Percentiles rank a stretch among this genome's conserved stretches.
Evolutionary conservation across 2,113 vertebrate species (phyloP).

Genomic region (Petrocephalus zakoni): DNA sequence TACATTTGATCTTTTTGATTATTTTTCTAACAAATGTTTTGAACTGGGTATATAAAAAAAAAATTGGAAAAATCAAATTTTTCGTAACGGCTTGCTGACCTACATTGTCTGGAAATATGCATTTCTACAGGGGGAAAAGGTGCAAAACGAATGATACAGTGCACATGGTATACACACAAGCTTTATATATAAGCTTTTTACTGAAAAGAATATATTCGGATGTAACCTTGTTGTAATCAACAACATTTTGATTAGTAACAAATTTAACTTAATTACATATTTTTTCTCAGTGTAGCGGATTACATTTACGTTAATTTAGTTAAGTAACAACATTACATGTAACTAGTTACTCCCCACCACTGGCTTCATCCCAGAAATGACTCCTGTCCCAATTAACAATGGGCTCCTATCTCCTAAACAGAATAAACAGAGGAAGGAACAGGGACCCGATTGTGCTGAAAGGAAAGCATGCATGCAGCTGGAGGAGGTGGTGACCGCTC

Average conservation of each 20-base stretch:
- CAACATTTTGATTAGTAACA: not conserved
- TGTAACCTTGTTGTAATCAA: not conserved
- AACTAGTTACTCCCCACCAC: not conserved
- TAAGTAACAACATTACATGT: not conserved
- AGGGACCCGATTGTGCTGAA: not conserved
- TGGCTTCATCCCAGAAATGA: too few relatives aligned
- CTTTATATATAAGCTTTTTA: not conserved
- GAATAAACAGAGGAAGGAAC: not conserved
- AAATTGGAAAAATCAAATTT: not conserved
- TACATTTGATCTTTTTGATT: not conserved
- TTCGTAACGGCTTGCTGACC: not conserved
- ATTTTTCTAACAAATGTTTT: not conserved
- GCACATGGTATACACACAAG: too few relatives aligned
- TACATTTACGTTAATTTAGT: not conserved
- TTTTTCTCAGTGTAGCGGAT: not conserved
- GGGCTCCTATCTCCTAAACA: not conserved
- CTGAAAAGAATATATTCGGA: not conserved
- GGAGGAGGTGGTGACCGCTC: not conserved
- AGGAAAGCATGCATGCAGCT: not conserved
- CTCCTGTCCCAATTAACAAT: not conserved
- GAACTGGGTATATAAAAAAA: not conserved
- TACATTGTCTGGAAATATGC: not conserved
- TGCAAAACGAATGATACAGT: not conserved
- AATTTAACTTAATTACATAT: not conserved
- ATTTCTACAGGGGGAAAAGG: not conserved